Conservation (phyloP, 2,888 invertebrate species). For the Morpho achilles region DNA sequence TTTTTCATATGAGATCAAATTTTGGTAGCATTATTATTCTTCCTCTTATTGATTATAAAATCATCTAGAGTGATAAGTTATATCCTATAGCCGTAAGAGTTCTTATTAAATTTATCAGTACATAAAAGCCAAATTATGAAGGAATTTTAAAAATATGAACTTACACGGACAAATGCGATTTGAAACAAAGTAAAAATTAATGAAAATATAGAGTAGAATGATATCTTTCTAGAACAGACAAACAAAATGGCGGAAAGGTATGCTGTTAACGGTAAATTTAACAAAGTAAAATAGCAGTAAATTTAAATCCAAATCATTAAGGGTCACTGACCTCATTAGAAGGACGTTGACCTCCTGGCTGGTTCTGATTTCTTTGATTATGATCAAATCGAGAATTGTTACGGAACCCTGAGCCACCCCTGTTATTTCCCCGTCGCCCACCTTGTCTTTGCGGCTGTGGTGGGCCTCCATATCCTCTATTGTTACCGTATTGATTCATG, state of each 20-base stretch:
- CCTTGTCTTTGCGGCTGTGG: slow-evolving; percentile 71
- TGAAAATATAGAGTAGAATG: background rate
- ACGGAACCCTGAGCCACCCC: slow-evolving; percentile 62
- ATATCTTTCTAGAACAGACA: background rate
- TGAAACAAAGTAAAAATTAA: background rate
- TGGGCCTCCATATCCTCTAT: slow-evolving; percentile 70
- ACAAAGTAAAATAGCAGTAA: background rate
- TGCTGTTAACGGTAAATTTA: background rate
- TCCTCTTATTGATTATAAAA: no score
- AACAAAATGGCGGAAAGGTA: slow-evolving; percentile 19
- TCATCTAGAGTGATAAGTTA: no score
- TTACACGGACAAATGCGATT: no score
- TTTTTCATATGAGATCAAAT: no score
- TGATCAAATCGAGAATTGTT: slow-evolving; percentile 64
- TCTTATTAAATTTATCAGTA: no score
- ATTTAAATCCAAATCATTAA: slow-evolving; percentile 1
- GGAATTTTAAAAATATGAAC: no score
- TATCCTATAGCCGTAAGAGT: no score
- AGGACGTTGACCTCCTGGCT: slow-evolving; percentile 68
- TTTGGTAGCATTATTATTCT: no score
- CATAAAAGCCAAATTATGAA: no score
- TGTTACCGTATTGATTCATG: slow-evolving; percentile 67
- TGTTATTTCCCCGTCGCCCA: slow-evolving; percentile 58
- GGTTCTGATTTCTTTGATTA: slow-evolving; percentile 50
- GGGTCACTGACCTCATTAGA: slow-evolving; percentile 50